phyloP scores from a whole-genome alignment of 2,797 vertebrate genomes.

The Pangasius mekongensis region DNA sequence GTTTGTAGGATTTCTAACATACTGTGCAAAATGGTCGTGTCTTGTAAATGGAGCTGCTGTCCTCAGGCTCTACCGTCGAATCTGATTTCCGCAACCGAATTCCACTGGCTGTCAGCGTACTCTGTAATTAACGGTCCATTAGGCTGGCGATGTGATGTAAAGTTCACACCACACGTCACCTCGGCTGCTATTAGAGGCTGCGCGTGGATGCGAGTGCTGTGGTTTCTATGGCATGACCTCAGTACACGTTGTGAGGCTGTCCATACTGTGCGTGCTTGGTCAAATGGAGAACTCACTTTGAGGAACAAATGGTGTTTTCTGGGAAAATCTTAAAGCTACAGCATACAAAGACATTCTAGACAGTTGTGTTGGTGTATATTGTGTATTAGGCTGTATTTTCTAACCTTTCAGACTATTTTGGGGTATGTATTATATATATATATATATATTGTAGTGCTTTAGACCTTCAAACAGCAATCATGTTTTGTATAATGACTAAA shows the following conservation, averaged over 20 bases:
- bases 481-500: not conserved
- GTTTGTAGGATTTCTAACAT: not conserved
- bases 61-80: slow-evolving; percentile 4
- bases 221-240: slow-evolving; percentile 30
- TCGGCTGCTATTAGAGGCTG: slow-evolving; percentile 15
- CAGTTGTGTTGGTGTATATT: no score
- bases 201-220: not conserved
- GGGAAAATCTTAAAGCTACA: not conserved
- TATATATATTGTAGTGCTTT: not conserved
- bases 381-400: not conserved
- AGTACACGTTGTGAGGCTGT: not conserved
- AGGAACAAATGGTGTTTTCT: not conserved
- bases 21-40: not conserved
- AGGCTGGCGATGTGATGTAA: not conserved
- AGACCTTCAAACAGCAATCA: not conserved
- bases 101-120: no score
- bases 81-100: slow-evolving; percentile 8
- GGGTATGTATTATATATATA: not conserved
- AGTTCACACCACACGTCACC: slow-evolving; percentile 20
- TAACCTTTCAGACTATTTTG: not conserved
- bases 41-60: no score
- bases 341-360: not conserved
- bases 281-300: not conserved
- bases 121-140: slow-evolving; percentile 15
- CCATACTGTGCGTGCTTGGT: not conserved